These are phyloP conservation scores for Aporrectodea caliginosa DNA, from an alignment of 1,140 invertebrate species.

Conservation along the genomic window DNA sequence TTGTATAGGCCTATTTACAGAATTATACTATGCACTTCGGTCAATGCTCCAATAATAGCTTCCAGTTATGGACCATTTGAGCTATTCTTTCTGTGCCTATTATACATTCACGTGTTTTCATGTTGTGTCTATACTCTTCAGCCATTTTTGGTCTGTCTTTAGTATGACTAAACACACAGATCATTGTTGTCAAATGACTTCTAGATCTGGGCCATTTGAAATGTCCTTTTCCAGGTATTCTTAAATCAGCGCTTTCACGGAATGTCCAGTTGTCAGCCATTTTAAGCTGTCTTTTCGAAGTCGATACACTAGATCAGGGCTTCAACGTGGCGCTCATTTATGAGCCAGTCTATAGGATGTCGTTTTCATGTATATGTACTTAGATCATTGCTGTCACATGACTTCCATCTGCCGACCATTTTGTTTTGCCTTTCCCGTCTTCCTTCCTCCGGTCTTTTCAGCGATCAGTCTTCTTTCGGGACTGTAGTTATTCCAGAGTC, in stretches of 20 bases:
- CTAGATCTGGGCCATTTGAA: neutral
- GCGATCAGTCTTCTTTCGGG: constrained; percentile 31
- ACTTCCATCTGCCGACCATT: neutral
- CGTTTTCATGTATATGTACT: neutral
- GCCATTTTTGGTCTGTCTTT: no score
- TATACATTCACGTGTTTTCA: no score
- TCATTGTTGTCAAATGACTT: neutral
- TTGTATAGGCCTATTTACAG: no score
- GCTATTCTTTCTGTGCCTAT: no score
- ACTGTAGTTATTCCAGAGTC: constrained; percentile 35
- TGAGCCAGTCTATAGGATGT: neutral
- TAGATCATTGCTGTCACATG: neutral
- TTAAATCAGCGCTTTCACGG: neutral
- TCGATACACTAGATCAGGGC: neutral
- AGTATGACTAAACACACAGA: no score
- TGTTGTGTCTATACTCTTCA: no score
- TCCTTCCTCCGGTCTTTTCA: constrained; percentile 31
- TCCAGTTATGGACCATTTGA: no score
- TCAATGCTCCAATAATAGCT: no score
- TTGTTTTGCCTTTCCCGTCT: constrained; percentile 7
- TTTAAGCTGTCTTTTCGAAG: neutral
- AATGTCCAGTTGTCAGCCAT: no score
- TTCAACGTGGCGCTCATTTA: neutral
- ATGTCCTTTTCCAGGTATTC: neutral
- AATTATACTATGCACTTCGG: no score